phyloP scores from a whole-genome alignment of 2,888 invertebrate genomes.

The Isotomurus palustris region DNA sequence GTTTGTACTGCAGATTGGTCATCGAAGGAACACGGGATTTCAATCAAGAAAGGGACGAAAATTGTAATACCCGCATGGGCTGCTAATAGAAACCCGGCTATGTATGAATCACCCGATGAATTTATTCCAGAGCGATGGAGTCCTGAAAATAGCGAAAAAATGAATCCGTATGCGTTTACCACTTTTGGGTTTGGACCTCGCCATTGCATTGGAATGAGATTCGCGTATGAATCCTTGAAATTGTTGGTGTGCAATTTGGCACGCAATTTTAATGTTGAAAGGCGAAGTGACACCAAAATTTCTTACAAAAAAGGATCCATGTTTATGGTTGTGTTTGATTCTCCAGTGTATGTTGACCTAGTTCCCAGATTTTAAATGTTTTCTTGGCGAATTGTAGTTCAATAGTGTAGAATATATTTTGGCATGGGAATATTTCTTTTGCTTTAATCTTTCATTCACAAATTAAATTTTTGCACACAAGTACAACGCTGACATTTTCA shows the following conservation, averaged over 20 bases:
- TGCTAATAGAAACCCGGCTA: conserved; percentile 28
- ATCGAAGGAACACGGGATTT: conserved; percentile 20
- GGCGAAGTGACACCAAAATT: conserved; percentile 12
- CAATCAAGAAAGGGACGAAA: conserved; percentile 31
- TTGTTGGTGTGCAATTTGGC: conserved; percentile 11
- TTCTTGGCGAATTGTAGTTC: too few species aligned
- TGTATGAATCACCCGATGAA: conserved; percentile 27
- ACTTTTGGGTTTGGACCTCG: conserved; percentile 32
- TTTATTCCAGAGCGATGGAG: conserved; percentile 39
- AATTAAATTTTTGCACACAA: too few species aligned
- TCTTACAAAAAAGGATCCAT: conserved; percentile 10
- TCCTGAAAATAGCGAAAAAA: conserved; percentile 32
- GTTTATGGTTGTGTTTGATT: conserved; percentile 11
- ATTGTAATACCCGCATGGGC: conserved; percentile 37
- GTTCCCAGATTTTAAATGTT: too few species aligned
- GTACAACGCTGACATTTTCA: too few species aligned
- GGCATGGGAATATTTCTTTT: too few species aligned
- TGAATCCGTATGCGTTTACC: conserved; percentile 28
- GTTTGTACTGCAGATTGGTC: conserved; percentile 39
- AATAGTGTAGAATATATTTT: too few species aligned
- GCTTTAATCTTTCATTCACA: too few species aligned
- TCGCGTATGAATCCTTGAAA: conserved; percentile 19
- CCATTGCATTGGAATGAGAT: conserved; percentile 23
- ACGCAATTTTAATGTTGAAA: conserved; percentile 15
- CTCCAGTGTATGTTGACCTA: too few species aligned